Conservation (phyloP, 53 echinoderm and acorn worm species). For the Holothuria scabra region DNA sequence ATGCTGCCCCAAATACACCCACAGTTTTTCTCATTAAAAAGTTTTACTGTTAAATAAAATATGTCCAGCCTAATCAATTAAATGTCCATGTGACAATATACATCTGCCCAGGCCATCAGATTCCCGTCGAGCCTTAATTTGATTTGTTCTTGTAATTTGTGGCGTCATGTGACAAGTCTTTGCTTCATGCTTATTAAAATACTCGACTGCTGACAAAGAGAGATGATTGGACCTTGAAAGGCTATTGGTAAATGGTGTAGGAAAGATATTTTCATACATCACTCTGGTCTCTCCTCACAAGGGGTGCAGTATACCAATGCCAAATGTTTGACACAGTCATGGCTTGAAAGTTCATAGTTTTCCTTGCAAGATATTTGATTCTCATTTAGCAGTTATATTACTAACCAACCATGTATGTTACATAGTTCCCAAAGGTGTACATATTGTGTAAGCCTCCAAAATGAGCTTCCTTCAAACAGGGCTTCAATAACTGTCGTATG, state of each 20-base stretch:
- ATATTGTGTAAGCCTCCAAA: too few relatives aligned
- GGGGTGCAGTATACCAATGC: too few relatives aligned
- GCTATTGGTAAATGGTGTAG: not conserved
- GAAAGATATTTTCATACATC: not conserved
- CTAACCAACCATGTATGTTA: too few relatives aligned
- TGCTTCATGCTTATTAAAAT: constrained; percentile 19
- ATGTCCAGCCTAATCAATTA: constrained; percentile 41
- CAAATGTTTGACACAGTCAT: too few relatives aligned
- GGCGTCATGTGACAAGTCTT: not conserved
- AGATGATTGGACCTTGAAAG: not conserved
- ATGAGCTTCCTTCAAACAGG: too few relatives aligned
- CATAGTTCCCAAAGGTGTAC: too few relatives aligned
- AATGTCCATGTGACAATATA: constrained; percentile 6
- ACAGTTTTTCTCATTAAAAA: constrained; percentile 25
- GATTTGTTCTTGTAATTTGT: not conserved
- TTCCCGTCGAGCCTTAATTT: constrained; percentile 19
- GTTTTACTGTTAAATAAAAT: constrained; percentile 35
- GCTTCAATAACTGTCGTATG: too few relatives aligned
- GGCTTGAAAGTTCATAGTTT: too few relatives aligned
- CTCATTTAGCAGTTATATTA: too few relatives aligned
- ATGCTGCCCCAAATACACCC: not conserved
- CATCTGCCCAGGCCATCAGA: constrained; percentile 37
- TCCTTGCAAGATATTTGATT: too few relatives aligned
- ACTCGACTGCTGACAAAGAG: constrained; percentile 7
- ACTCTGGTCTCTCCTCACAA: too few relatives aligned